Percentiles rank a stretch among this genome's conserved stretches.
Evolutionary conservation across 2,797 vertebrate species (phyloP).

Genomic region (Huso huso): DNA sequence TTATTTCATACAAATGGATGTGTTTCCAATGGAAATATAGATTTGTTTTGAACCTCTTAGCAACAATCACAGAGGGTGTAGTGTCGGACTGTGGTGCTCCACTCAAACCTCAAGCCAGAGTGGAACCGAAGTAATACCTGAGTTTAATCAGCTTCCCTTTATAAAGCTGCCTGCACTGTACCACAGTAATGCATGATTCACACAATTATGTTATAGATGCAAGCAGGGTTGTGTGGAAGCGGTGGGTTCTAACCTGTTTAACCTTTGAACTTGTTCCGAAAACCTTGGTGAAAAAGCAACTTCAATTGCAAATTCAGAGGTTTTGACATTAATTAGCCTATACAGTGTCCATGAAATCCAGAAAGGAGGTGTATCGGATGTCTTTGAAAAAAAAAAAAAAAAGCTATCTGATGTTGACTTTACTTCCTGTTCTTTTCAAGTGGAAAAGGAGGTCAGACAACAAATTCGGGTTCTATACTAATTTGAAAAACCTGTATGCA

Average conservation of each 20-base stretch:
- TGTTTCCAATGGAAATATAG: too few species aligned
- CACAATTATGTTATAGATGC: background rate
- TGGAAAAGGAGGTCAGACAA: background rate
- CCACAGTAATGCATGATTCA: background rate
- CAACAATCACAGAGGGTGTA: too few species aligned
- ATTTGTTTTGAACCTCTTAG: too few species aligned
- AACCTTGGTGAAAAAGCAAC: background rate
- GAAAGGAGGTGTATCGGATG: background rate
- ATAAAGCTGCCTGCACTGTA: too few species aligned
- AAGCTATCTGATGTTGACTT: background rate
- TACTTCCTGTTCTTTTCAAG: background rate
- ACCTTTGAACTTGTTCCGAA: background rate
- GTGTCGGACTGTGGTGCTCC: too few species aligned
- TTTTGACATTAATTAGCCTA: constrained; percentile 3
- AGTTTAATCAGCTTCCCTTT: too few species aligned
- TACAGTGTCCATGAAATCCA: background rate
- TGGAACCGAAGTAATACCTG: too few species aligned
- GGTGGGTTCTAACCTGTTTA: background rate
- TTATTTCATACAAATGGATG: too few species aligned
- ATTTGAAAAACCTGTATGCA: constrained; percentile 6
- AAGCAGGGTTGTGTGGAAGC: background rate
- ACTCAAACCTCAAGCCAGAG: too few species aligned
- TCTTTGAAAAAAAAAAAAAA: constrained; percentile 2
- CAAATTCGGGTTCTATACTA: constrained; percentile 1
- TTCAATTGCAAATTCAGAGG: background rate